Conservation (phyloP, 2,113 vertebrate genomes). For the Podarcis muralis region DNA sequence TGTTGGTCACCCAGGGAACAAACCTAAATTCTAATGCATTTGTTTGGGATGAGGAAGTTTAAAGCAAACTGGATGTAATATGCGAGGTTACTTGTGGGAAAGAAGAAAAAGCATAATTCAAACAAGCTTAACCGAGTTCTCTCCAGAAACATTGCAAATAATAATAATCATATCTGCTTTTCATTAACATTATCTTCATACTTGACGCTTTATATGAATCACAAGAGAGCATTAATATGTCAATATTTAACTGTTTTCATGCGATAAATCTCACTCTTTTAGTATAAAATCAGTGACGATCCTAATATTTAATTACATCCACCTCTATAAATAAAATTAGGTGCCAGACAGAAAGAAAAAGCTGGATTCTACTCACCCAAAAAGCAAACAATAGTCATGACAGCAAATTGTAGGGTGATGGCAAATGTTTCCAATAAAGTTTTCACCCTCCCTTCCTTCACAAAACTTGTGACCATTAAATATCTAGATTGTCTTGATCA, state of each 20-base stretch:
- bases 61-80: not conserved
- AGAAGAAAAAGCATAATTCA: constrained; percentile 27
- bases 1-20: not conserved
- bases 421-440: constrained; percentile 62
- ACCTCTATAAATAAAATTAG: constrained; percentile 25
- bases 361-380: not conserved
- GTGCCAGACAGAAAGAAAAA: not conserved
- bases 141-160: constrained; percentile 32
- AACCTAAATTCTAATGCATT: not conserved
- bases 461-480: constrained; percentile 54
- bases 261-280: constrained; percentile 46
- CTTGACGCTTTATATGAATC: constrained; percentile 36
- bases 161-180: constrained; percentile 21
- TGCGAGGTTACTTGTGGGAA: not conserved
- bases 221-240: constrained; percentile 51
- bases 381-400: constrained; percentile 10
- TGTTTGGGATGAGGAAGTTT: not conserved
- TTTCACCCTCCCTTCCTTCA: constrained; percentile 7
- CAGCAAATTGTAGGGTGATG: constrained; percentile 30
- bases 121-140: constrained; percentile 23
- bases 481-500: constrained; percentile 49
- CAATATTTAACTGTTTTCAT: constrained; percentile 56
- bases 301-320: constrained; percentile 23
- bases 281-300: not conserved
- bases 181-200: constrained; percentile 38